phyloP scores from a whole-genome alignment of 2,113 vertebrate genomes.

The Tetrax tetrax region DNA sequence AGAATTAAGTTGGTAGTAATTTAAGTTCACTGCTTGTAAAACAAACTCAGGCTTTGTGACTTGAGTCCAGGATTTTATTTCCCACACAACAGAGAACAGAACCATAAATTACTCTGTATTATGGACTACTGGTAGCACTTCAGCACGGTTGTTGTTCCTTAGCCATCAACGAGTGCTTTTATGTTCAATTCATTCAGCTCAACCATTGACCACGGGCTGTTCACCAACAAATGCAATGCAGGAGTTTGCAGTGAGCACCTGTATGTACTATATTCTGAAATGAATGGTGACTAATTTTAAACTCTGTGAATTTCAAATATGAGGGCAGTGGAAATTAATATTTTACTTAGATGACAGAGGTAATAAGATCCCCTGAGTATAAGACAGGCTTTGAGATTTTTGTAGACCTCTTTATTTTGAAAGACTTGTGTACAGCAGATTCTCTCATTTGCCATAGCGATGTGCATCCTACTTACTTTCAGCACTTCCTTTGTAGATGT shows the following conservation, averaged over 20 bases:
- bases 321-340: background rate
- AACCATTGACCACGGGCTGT: background rate
- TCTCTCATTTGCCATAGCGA: background rate
- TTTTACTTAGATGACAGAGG: background rate
- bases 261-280: background rate
- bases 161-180: background rate
- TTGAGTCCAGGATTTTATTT: background rate
- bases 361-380: background rate
- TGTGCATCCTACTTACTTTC: background rate
- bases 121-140: background rate
- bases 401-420: background rate
- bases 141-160: background rate
- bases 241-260: background rate
- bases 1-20: background rate
- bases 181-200: fast-evolving
- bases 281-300: background rate
- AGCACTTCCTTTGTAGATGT: background rate
- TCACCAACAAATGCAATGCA: background rate
- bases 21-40: background rate
- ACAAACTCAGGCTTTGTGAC: background rate
- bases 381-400: background rate
- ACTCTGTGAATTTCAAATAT: background rate
- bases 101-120: background rate
- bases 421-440: background rate
- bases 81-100: background rate